Base-by-base conservation (phyloP, 2,113 vertebrate species). In the Heteronetta atricapilla region DNA sequence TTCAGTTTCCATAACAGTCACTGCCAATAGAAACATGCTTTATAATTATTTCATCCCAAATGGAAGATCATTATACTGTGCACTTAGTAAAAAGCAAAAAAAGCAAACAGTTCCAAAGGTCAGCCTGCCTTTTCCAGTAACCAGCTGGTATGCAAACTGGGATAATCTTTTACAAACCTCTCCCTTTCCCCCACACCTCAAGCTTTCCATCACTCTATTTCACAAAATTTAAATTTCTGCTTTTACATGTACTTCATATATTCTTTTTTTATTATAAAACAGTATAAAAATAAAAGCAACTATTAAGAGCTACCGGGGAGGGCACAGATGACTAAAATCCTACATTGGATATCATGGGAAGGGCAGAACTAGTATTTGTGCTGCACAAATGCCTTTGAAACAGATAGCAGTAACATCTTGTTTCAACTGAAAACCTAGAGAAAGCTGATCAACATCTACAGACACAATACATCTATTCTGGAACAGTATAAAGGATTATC, bases 71-170 rank as follows among this genome's bases (percentile, higher is more conserved):
- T 68, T 92, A 78, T 82, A 73, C 94, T 87, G 89, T 91, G 86
- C 89, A 90, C 62, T 72, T 62, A 34, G 38, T 73, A 86, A 86
- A 93, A 91, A 95, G 84, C 88, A 92, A 95, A 17, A 0, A 73
- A 80, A 58, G 74, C 69, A 92, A 94, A 82, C 64, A 67, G 33
- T 95, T 95, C 95, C 92, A 85, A 93, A 96, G 85, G 89, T 64
- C 91, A 97, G 90, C 94, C 89, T 79, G 72, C 97, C 89, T 95
- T 97, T 94, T 97, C 98, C 98, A 98, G 98, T 98, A 97, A 98
- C 98, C 98, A 98, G 98, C 98, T 99, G 98, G 98, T 58, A 96
- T 90, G 96, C 95, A 97, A 97, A 96, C 90, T 97, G 77, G 95
- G 96, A 96, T 96, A 42, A 53, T 67, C 82, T 68, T 86, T 95